Conservation (phyloP, 2,113 vertebrate genomes). For the Sebastes fasciatus region DNA sequence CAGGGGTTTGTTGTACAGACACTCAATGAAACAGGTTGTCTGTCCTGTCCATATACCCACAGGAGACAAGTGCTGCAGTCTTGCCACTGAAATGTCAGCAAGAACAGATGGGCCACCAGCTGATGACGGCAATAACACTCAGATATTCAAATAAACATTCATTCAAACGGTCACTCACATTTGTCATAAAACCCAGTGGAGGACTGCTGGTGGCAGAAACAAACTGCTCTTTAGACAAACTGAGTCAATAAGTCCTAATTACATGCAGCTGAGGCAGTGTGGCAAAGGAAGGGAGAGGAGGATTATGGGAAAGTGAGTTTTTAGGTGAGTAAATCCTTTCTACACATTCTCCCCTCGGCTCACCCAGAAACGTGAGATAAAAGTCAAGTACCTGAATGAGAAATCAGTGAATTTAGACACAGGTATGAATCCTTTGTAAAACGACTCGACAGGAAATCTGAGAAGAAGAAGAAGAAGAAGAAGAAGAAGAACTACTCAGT, state of each 20-base stretch:
- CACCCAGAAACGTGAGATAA: too few species aligned
- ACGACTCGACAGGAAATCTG: too few species aligned
- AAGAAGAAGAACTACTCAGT: too few species aligned
- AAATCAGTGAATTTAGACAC: too few species aligned
- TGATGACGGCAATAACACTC: not conserved
- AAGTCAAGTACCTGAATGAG: too few species aligned
- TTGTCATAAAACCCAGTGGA: not conserved
- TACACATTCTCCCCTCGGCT: not conserved
- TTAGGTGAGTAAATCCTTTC: not conserved
- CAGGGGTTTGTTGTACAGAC: not conserved
- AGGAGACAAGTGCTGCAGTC: too few species aligned
- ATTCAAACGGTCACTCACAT: too few species aligned
- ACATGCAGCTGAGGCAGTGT: not conserved
- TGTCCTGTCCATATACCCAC: too few species aligned
- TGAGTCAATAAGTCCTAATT: not conserved
- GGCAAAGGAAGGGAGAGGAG: not conserved
- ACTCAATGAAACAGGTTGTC: too few species aligned
- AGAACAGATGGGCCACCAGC: not conserved
- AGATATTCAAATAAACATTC: not conserved
- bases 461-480: too few species aligned
- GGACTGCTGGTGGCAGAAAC: not conserved
- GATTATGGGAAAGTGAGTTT: constrained; percentile 6
- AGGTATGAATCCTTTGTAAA: too few species aligned
- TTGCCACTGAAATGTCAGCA: not conserved
- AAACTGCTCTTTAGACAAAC: not conserved